Evolutionary conservation across 2,888 invertebrate species (phyloP).

Genomic region (Dromius quadrimaculatus): DNA sequence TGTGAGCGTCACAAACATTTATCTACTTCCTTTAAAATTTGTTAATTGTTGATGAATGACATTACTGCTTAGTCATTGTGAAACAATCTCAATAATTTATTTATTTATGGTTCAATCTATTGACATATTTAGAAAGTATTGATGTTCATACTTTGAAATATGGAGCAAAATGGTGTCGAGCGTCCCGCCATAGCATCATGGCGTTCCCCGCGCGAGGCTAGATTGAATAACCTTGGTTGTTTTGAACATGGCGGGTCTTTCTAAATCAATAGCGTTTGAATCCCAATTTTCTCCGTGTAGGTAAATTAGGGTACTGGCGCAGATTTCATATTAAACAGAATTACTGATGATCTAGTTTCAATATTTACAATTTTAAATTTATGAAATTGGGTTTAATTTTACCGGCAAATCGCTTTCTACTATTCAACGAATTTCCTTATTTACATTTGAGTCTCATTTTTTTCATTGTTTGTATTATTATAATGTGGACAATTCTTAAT

Average conservation of each 20-base stretch:
- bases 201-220: slow-evolving; percentile 63
- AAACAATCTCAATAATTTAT: neutral
- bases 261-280: slow-evolving; percentile 54
- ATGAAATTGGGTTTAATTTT: too few species aligned
- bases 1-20: slow-evolving; percentile 48
- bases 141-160: slow-evolving; percentile 43
- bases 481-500: neutral
- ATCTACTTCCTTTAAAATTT: neutral
- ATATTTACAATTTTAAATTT: too few species aligned
- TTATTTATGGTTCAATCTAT: neutral
- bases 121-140: neutral
- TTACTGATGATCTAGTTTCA: too few species aligned
- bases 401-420: too few species aligned
- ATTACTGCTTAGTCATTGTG: neutral
- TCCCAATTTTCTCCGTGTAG: slow-evolving; percentile 31
- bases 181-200: slow-evolving; percentile 63
- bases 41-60: neutral
- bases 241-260: slow-evolving; percentile 60
- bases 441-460: too few species aligned
- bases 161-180: slow-evolving; percentile 60
- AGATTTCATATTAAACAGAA: too few species aligned
- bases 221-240: slow-evolving; percentile 57
- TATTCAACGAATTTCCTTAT: too few species aligned
- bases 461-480: too few species aligned
- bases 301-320: neutral